A percentile compares a stretch with the other conserved stretches of the same genome.
Conservation (phyloP, 2,888 invertebrate species). For the Apeira syringaria region DNA sequence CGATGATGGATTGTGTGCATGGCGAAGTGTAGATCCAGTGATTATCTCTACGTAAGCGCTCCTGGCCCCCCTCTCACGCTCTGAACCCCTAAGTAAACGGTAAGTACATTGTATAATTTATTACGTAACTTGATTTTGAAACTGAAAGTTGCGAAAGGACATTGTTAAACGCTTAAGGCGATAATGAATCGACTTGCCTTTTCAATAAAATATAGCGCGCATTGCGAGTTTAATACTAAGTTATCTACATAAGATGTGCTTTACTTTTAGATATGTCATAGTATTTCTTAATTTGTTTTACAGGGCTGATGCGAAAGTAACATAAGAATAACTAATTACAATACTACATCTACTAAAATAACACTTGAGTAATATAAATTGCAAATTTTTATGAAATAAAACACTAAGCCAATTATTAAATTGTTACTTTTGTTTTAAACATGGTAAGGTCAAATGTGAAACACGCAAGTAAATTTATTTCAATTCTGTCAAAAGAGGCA, state of each 20-base stretch:
- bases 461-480: slow-evolving; percentile 12
- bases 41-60: slow-evolving; percentile 60
- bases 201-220: no score
- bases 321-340: no score
- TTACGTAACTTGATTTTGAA: slow-evolving; percentile 51
- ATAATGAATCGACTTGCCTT: slow-evolving; percentile 49
- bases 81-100: slow-evolving; percentile 40
- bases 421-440: slow-evolving; percentile 32
- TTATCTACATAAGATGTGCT: no score
- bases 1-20: slow-evolving; percentile 77
- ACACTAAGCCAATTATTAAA: slow-evolving; percentile 1
- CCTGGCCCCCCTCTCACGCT: slow-evolving; percentile 60
- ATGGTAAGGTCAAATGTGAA: slow-evolving; percentile 41
- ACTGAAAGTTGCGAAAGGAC: slow-evolving; percentile 57
- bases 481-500: neutral
- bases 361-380: no score
- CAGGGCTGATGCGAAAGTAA: no score
- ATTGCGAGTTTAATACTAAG: no score
- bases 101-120: slow-evolving; percentile 46
- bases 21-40: slow-evolving; percentile 70
- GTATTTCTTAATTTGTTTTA: no score
- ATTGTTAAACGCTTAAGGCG: slow-evolving; percentile 46
- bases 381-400: no score
- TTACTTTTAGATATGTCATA: no score
- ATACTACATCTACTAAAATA: no score